Evolutionary conservation across 2,888 invertebrate genomes (phyloP).

Genomic region (Sphaeridia pumilis): DNA sequence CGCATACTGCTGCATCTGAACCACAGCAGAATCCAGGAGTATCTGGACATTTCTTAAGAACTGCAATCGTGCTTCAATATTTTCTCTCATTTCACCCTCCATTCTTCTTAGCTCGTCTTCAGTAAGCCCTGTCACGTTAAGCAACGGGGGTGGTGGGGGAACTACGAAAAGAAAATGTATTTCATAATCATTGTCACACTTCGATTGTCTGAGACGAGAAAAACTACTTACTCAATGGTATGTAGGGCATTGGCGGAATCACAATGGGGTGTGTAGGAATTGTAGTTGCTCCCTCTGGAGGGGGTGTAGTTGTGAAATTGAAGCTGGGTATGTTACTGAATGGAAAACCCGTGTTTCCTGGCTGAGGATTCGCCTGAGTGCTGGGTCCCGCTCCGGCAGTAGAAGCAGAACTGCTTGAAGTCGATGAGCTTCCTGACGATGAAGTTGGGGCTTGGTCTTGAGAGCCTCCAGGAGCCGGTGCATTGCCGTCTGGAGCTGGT

Average conservation of each 20-base stretch:
- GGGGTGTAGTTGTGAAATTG: neutral
- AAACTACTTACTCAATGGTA: slow-evolving; percentile 29
- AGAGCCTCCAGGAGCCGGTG: neutral
- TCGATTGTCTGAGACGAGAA: neutral
- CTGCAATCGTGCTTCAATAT: slow-evolving; percentile 82
- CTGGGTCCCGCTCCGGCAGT: neutral
- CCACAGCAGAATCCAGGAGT: slow-evolving; percentile 81
- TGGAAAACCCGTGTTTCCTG: neutral
- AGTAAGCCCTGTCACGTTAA: slow-evolving; percentile 56
- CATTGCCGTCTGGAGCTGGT: neutral
- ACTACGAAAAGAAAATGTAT: no score
- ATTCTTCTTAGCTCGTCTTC: slow-evolving; percentile 72
- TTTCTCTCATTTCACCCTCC: slow-evolving; percentile 78
- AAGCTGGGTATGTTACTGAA: neutral
- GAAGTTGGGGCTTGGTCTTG: no score
- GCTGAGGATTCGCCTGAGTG: neutral
- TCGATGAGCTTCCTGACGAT: no score
- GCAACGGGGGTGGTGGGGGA: slow-evolving; percentile 66
- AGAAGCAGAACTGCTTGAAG: neutral
- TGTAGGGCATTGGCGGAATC: slow-evolving; percentile 35
- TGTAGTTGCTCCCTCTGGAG: neutral
- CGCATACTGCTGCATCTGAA: slow-evolving; percentile 90
- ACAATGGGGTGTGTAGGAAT: slow-evolving; percentile 11
- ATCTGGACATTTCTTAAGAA: slow-evolving; percentile 72
- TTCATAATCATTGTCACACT: no score